These are phyloP conservation scores for Microplitis mediator DNA, from an alignment of 1,140 invertebrate genomes.

Conservation along the genomic window DNA sequence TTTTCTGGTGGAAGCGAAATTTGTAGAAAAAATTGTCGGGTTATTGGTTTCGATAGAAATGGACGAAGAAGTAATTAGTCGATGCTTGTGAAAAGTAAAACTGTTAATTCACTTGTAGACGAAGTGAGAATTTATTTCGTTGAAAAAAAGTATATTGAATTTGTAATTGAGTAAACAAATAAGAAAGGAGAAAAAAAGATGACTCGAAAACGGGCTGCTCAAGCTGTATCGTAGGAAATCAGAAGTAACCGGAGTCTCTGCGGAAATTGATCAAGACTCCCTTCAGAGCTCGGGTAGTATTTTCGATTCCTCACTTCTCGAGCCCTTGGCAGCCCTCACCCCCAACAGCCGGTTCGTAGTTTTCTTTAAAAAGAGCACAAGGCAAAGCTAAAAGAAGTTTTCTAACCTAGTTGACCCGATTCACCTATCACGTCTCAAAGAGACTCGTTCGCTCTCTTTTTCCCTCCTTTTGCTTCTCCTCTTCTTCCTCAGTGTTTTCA, in stretches of 20 bases:
- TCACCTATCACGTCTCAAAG: constrained; percentile 9
- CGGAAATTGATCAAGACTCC: constrained; percentile 13
- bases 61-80: too few species aligned
- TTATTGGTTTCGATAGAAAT: too few species aligned
- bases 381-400: not conserved
- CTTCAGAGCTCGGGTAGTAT: not conserved
- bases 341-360: not conserved
- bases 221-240: not conserved
- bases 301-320: not conserved
- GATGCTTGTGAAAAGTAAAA: too few species aligned
- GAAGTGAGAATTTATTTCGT: too few species aligned
- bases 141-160: too few species aligned
- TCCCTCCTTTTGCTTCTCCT: too few species aligned
- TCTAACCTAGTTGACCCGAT: constrained; percentile 8
- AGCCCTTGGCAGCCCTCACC: not conserved
- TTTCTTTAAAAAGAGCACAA: constrained; percentile 6
- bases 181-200: not conserved
- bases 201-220: not conserved
- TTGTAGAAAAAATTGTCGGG: too few species aligned
- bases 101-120: too few species aligned
- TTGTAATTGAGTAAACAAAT: not conserved
- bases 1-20: too few species aligned
- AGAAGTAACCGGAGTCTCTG: not conserved
- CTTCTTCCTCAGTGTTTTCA: not conserved
- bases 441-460: not conserved